Conservation (phyloP, 2,113 vertebrate species). For the Phaethon lepturus region DNA sequence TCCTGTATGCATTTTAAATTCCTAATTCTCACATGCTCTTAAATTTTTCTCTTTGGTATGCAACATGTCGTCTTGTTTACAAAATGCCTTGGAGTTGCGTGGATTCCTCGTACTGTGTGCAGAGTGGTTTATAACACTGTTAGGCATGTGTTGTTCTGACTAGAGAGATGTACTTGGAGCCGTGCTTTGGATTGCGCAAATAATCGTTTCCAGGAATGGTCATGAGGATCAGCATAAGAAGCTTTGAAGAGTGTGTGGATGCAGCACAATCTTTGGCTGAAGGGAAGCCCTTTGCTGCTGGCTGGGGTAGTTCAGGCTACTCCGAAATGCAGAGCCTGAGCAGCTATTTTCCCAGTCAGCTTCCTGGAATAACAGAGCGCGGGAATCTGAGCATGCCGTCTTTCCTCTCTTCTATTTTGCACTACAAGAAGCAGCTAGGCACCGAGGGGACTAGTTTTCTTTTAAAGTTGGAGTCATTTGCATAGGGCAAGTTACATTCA, state of each 20-base stretch:
- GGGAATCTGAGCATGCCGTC: background rate
- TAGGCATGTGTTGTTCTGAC: background rate
- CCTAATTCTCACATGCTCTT: background rate
- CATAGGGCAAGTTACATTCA: background rate
- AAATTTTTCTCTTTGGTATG: background rate
- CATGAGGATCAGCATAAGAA: slow-evolving; percentile 17
- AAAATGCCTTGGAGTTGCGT: background rate
- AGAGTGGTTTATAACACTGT: background rate
- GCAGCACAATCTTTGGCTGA: background rate
- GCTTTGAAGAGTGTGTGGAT: background rate
- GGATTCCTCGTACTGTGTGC: background rate
- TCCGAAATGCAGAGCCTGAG: background rate
- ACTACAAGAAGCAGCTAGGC: background rate
- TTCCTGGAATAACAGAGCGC: background rate
- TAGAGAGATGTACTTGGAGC: background rate
- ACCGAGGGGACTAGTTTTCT: background rate
- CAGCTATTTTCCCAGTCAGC: background rate
- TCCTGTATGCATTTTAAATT: background rate
- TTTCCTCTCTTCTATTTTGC: slow-evolving; percentile 24
- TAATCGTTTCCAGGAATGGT: slow-evolving; percentile 47
- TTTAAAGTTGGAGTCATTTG: background rate
- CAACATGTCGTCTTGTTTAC: slow-evolving; percentile 22
- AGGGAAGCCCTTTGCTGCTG: background rate
- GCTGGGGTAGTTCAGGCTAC: background rate
- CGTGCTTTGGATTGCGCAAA: background rate